Conservation (phyloP, 1,140 invertebrate genomes). For the Telenomus remus region DNA sequence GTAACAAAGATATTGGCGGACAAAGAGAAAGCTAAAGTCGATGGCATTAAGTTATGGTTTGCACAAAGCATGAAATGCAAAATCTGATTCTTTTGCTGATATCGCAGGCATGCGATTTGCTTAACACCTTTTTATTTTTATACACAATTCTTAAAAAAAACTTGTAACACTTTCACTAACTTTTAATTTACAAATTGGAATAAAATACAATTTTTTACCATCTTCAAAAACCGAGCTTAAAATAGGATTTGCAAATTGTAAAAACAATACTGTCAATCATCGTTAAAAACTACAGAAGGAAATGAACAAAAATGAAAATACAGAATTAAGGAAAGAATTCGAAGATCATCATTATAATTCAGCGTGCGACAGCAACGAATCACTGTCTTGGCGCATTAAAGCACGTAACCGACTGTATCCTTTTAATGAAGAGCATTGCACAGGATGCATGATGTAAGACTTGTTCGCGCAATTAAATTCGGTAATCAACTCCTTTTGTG, state of each 20-base stretch:
- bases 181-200: no score
- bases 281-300: no score
- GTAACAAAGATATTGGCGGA: slow-evolving; percentile 17
- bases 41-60: slow-evolving; percentile 54
- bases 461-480: slow-evolving; percentile 58
- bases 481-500: slow-evolving; percentile 53
- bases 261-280: no score
- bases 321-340: no score
- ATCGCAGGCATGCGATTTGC: no score
- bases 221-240: no score
- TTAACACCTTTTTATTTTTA: no score
- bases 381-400: slow-evolving; percentile 7
- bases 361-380: neutral
- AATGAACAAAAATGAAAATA: no score
- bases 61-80: slow-evolving; percentile 49
- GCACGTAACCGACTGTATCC: slow-evolving; percentile 27
- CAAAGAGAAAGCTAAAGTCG: slow-evolving; percentile 23
- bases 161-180: no score
- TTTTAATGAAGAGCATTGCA: slow-evolving; percentile 36
- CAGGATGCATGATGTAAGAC: slow-evolving; percentile 45
- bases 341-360: neutral
- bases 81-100: slow-evolving; percentile 21
- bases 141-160: no score
- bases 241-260: no score
- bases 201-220: no score